Evolutionary conservation across 35 echinoderm and acorn worm species (phyloP), one percentile per base, ranked within the genome.

Genomic region (Heliocidaris erythrogramma): DNA sequence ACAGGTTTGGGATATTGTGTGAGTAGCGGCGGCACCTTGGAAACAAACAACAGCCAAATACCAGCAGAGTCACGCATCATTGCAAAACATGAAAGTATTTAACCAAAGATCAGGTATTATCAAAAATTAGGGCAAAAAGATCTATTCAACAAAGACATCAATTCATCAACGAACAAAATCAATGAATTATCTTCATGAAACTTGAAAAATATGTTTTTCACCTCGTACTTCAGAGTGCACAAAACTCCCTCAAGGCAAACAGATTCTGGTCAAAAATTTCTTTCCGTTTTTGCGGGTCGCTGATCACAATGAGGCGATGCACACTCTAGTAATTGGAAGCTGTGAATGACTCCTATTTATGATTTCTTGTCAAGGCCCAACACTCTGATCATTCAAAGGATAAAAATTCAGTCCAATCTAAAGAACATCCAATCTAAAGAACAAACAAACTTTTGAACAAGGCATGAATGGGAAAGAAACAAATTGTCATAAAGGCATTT

Each of bases 381-480:
- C 65, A 78, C 65, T 42, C 35, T 27, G 27, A 56, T 56, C 52
- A 56, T 56, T 56, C 52, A 56, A 42, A 56, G 27, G 27, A 78
- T 78, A n/a, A 42, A 78, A 78, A 78, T 78, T 27, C 27, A 27
- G 65, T 78, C 65, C 65, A 78, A 78, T 78, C 65, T n/a, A 78
- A 78, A 78, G 65, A 78, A 78, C 65, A n/a, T 78, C 65, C 65
- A 78, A 78, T 78, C 65, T n/a, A 78, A 78, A 78, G 65, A 78
- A 78, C 65, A n/a, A 78, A 78, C 65, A 78, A 78, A 78, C 65
- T 78, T 78, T 78, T 78, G 21, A 69, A 69, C 61, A 69, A 16
- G 0, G 17, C 17, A 69, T 69, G 61, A 69, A 69, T 69, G 18
- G 61, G 17, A 69, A 69, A 69, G 14, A 69, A 69, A 69, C 17